Evolutionary conservation across 2,797 vertebrate genomes (phyloP).

Genomic region (Amblyopsis hoosieri): DNA sequence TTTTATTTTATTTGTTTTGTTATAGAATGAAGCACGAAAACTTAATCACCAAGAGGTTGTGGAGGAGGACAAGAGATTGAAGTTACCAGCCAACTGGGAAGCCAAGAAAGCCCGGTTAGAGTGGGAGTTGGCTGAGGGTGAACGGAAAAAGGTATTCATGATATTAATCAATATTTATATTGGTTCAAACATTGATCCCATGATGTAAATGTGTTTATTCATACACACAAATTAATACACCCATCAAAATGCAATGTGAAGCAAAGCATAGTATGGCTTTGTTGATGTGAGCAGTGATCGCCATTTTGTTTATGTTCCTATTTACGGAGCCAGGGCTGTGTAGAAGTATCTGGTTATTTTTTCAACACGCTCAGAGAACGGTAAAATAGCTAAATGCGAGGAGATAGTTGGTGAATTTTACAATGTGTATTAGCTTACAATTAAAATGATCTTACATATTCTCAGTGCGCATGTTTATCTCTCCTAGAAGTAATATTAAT

Average conservation of each 20-base stretch:
- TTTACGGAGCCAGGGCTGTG: no score
- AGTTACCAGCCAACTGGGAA: conserved; percentile 94
- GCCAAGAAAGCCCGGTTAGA: conserved; percentile 92
- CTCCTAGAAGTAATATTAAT: not conserved
- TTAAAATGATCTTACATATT: not conserved
- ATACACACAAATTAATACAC: no score
- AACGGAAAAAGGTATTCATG: conserved; percentile 86
- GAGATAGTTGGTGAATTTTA: no score
- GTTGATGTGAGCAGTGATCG: no score
- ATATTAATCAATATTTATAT: not conserved
- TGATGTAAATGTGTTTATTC: not conserved
- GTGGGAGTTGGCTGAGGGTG: conserved; percentile 86
- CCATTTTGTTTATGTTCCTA: no score
- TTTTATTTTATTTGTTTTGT: not conserved
- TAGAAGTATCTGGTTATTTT: no score
- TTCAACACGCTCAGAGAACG: no score
- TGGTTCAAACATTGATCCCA: not conserved
- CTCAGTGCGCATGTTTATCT: not conserved
- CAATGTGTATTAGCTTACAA: no score
- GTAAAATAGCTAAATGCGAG: no score
- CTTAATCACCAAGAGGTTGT: conserved; percentile 93
- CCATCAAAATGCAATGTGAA: no score
- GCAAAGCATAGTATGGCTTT: no score
- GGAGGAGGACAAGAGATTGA: conserved; percentile 94
- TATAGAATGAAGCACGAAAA: conserved; percentile 92